phyloP scores from a whole-genome alignment of 2,797 vertebrate genomes.

The Sciurus vulgaris region DNA sequence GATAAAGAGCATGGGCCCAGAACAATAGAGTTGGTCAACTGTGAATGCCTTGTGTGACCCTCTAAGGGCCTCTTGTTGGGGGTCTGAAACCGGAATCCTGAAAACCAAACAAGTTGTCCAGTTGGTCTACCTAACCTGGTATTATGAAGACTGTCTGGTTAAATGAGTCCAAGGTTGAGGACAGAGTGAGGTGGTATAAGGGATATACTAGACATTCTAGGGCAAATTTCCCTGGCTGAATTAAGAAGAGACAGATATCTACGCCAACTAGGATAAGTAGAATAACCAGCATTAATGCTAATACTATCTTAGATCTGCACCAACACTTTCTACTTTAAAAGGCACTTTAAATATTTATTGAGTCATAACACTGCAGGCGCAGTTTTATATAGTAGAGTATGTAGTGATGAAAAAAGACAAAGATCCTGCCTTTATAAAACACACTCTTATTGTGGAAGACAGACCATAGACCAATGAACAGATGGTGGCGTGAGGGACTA shows the following conservation, averaged over 20 bases:
- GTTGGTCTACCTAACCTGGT: background rate
- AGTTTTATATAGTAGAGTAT: background rate
- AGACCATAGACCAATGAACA: background rate
- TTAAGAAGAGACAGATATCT: background rate
- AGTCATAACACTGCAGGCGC: background rate
- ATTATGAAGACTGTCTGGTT: background rate
- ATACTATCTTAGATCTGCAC: background rate
- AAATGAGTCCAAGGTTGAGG: background rate
- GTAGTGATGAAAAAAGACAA: background rate
- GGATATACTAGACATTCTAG: background rate
- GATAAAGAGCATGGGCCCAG: too few species aligned
- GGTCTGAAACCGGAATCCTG: background rate
- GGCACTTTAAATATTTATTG: conserved; percentile 19
- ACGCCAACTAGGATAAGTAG: background rate
- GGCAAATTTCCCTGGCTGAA: background rate
- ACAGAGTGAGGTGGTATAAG: background rate
- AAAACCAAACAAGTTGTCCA: background rate
- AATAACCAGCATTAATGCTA: background rate
- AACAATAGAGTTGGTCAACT: too few species aligned
- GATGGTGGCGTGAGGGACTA: background rate
- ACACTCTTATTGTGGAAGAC: background rate
- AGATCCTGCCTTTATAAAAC: background rate
- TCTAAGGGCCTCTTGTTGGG: background rate
- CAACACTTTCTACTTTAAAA: conserved; percentile 44
- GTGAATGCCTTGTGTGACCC: background rate